Base-by-base conservation (phyloP, 2,113 vertebrate genomes). In the Oreotrochilus melanogaster region DNA sequence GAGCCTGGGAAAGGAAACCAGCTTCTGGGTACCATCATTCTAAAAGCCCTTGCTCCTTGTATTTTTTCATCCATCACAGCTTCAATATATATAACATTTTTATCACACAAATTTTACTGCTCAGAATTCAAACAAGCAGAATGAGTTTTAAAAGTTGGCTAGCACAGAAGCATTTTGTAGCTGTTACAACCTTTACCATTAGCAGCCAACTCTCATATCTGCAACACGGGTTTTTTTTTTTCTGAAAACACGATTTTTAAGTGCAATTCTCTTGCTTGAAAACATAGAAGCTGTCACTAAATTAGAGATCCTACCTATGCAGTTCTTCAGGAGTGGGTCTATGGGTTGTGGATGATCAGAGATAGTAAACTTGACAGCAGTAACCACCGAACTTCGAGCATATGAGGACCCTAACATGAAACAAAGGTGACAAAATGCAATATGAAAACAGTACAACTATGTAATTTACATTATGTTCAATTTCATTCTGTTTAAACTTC, bases 321-420 rank as follows among this genome's bases (percentile, higher is more conserved):
- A 99, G 95, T 99, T 99, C 98, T 99, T 99, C 96, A 99, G 97
- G 47, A 99, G 98, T 3, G 99, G 99, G 95, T 99, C 99, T 95
- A 99, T 99, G 76, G 99, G 98, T 88, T 99, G 99, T 24, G 99
- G 99, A 78, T 99, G 99, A 96, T 99, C 99, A 88, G 99, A 99
- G 98, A 99, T 99, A 47, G 99, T 99, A 97, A 99, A 99, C 90
- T 99, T 99, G 43, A 99, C 99, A 71, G 99, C 99, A 30, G 99
- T 99, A 70, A 99, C 99, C 86, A 99, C 99, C 22, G 99, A 99
- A 97, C 99, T 99, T 92, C 99, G 97, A 95, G 99, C 99, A 83
- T 99, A 99, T 8, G 99, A 99, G 4, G 99, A 99, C 8, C 99
- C 99, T 99, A 94, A 84, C 62, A 83, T 30, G 86, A 94, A 96